These are phyloP conservation scores for Archips crataeganus DNA, from an alignment of 2,888 invertebrate species.

Conservation along the genomic window DNA sequence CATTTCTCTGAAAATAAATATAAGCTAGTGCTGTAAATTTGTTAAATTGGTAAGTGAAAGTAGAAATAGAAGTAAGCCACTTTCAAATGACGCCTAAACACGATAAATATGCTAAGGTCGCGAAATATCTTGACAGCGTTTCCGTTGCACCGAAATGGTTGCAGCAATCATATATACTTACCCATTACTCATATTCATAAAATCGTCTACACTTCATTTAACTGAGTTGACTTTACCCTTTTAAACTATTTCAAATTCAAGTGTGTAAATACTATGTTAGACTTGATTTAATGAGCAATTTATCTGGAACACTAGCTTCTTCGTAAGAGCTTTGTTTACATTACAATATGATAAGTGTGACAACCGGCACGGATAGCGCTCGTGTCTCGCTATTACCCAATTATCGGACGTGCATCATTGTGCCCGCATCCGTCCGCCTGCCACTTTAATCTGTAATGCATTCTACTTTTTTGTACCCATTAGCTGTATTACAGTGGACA, in stretches of 20 bases:
- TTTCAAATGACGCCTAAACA: slow-evolving; percentile 20
- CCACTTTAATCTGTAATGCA: slow-evolving; percentile 20
- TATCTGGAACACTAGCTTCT: slow-evolving; percentile 9
- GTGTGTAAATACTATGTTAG: slow-evolving; percentile 1
- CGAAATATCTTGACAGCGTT: slow-evolving; percentile 34
- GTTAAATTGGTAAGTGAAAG: slow-evolving; percentile 57
- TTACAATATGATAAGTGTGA: slow-evolving; percentile 63
- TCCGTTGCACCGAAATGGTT: slow-evolving; percentile 5
- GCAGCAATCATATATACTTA: background rate
- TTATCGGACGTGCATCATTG: slow-evolving; percentile 56
- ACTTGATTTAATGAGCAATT: background rate
- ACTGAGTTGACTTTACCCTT: background rate
- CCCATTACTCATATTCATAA: background rate
- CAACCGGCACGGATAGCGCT: slow-evolving; percentile 56
- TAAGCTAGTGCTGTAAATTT: slow-evolving; percentile 36
- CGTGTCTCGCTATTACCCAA: slow-evolving; percentile 51
- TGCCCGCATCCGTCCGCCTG: slow-evolving; percentile 54
- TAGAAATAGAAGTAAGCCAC: slow-evolving; percentile 49
- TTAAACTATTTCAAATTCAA: background rate
- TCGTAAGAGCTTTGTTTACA: slow-evolving; percentile 53
- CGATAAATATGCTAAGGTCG: slow-evolving; percentile 27
- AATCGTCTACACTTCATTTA: background rate
- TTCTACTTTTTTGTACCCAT: slow-evolving; percentile 10
- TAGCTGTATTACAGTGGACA: background rate
- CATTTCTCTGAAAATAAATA: slow-evolving; percentile 44